phyloP scores from a whole-genome alignment of 2,888 invertebrate genomes.

The Crocallis elinguaria region DNA sequence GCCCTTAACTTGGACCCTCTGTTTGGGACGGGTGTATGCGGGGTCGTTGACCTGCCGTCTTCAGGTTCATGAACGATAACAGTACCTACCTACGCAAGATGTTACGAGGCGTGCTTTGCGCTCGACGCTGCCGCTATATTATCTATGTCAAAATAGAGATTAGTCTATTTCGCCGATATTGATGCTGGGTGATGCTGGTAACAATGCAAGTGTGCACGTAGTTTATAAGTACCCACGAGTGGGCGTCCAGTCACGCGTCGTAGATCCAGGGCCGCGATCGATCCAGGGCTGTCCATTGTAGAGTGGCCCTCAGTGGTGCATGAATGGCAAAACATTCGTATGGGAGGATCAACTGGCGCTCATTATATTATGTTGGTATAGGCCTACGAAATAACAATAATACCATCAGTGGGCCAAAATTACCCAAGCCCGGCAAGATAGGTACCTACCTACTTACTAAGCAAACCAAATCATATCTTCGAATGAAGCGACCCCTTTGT shows the following conservation, averaged over 20 bases:
- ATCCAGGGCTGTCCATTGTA: not conserved
- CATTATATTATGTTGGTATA: too few species aligned
- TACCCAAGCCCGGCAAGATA: too few species aligned
- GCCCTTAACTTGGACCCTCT: conserved; percentile 34
- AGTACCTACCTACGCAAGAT: not conserved
- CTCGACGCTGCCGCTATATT: too few species aligned
- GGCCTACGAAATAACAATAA: too few species aligned
- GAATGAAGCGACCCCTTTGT: too few species aligned
- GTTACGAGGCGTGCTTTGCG: not conserved
- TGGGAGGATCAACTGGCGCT: too few species aligned
- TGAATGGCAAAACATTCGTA: not conserved
- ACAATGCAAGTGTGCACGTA: not conserved
- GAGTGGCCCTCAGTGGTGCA: not conserved
- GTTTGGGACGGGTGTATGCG: conserved; percentile 40
- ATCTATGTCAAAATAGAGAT: too few species aligned
- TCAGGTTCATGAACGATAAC: conserved; percentile 55
- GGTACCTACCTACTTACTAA: too few species aligned
- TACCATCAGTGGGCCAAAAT: too few species aligned
- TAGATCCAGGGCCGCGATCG: conserved; percentile 15
- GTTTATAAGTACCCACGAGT: not conserved
- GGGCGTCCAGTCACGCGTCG: conserved; percentile 7
- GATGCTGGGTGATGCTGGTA: not conserved
- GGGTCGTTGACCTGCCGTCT: conserved; percentile 47
- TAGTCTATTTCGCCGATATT: not conserved
- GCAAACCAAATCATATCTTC: too few species aligned